Base-by-base conservation (phyloP, 2,797 vertebrate genomes). In the Triplophysa yarkandensis region DNA sequence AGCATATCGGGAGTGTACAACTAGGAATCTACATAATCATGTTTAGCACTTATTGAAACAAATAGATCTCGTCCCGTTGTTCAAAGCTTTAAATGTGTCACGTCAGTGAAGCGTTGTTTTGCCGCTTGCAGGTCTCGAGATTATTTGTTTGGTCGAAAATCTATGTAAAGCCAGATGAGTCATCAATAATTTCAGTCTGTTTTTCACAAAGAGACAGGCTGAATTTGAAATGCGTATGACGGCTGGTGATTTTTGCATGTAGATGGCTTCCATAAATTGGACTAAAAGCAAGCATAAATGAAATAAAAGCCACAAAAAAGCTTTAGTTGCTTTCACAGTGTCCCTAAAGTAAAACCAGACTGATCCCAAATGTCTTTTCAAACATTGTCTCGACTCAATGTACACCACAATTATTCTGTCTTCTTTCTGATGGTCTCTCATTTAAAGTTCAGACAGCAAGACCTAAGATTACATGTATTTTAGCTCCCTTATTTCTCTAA, bases 381-480 rank as follows among this genome's bases (percentile, higher is more conserved):
- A 4, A 21, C 43, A 27, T 2, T n/a, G 57, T 6, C 48, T 54
- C 39, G 46, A 41, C 17, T 55, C 34, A 32, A 41, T 43, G 14
- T 73, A 64, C 61, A 11, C 34, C 9, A 30, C 21, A 32, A 41
- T 62, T 32, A 63, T 62, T 62, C 30, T 70, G 41, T 25, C 68
- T 46, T 25, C 55, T 60, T 28, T 54, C 11, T 41, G 11, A 41
- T 52, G 13, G 25, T 19, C 8, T 64, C 30, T 43, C 46, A 30
- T 64, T 36, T 55, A 64, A 73, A 73, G 71, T 25, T 54, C 71
- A 41, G 58, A 63, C 21, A 72, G 52, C 28, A 17, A 16, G 25
- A 55, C 17, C 44, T 30, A 55, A 73, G 32, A 36, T 30, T 25
- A 21, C 13, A 61, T 17, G 41, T 10, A 21, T 72, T 48, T 50